Conservation (phyloP, 1,140 invertebrate species). For the Frieseomelitta varia region DNA sequence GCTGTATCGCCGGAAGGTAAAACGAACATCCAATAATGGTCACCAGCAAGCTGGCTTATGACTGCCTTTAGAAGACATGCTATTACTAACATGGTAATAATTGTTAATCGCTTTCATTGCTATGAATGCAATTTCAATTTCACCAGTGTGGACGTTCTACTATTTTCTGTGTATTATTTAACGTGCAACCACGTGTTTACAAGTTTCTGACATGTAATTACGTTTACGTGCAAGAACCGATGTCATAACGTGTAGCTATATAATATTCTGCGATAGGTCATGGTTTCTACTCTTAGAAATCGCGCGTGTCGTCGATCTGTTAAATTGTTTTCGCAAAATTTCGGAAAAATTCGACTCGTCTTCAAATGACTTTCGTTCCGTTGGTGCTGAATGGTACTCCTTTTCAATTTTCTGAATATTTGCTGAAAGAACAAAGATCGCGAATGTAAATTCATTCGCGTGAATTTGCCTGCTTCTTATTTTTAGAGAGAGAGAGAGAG, state of each 20-base stretch:
- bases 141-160: not conserved
- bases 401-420: no score
- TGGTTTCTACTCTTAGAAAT: conserved; percentile 45
- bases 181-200: conserved; percentile 36
- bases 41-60: not conserved
- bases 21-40: not conserved
- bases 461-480: no score
- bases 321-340: not conserved
- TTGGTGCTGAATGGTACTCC: no score
- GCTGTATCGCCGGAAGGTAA: no score
- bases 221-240: not conserved
- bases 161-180: conserved; percentile 38
- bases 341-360: no score
- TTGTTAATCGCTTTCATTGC: not conserved
- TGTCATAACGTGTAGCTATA: conserved; percentile 19
- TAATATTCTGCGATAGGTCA: conserved; percentile 32
- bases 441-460: no score
- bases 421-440: no score
- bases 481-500: not conserved
- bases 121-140: not conserved
- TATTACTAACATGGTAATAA: not conserved
- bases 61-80: not conserved
- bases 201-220: conserved; percentile 29
- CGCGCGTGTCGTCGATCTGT: not conserved
- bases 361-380: no score